Base-by-base conservation (phyloP, 2,888 invertebrate species). In the Callimorpha dominula region DNA sequence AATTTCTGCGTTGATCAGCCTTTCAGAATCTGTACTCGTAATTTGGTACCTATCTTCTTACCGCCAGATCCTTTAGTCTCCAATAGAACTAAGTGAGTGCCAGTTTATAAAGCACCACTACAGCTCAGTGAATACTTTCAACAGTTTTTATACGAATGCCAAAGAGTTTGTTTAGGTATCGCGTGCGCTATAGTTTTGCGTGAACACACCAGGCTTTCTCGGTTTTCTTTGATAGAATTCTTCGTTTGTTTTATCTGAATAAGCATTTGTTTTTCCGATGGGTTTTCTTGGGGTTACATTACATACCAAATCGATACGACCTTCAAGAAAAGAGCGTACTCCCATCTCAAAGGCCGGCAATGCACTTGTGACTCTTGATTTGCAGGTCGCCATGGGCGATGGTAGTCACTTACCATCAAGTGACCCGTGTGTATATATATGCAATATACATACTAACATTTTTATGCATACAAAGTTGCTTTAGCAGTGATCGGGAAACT, bases 91-190 rank as follows among this genome's bases (percentile, higher is more conserved):
- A 54, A 31, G 72, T 74, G 73, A 69, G 73, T 72, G 74, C 76
- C 74, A 75, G 76, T 84, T 81, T 83, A 85, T 84, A 82, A 84
- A 73, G 78, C 79, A 78, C 78, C 76, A 72, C 79, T 75, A 70
- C 75, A 68, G 57, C 68, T 74, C 43, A 57, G 46, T 71, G 54
- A 31, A 69, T 79, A 83, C 87, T 87, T 86, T 86, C 87, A 73
- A 82, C 68, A 78, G 83, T 86, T 87, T 87, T 87, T 82, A 79
- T 80, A 73, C 66, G 77, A 76, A 85, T 87, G 68, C 86, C 85
- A 65, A 64, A 62, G 76, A 78, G 78, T 72, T 70, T 78, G 80
- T 77, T 79, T 77, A 76, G 8, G 74, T 65, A 86, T 86, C 78
- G 85, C 86, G 86, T 86, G 85, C 69, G 62, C 20, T 68, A 17